Percentiles rank a stretch among this genome's conserved stretches.
Conservation (phyloP, 2,797 vertebrate genomes). For the Fistularia tabacaria region DNA sequence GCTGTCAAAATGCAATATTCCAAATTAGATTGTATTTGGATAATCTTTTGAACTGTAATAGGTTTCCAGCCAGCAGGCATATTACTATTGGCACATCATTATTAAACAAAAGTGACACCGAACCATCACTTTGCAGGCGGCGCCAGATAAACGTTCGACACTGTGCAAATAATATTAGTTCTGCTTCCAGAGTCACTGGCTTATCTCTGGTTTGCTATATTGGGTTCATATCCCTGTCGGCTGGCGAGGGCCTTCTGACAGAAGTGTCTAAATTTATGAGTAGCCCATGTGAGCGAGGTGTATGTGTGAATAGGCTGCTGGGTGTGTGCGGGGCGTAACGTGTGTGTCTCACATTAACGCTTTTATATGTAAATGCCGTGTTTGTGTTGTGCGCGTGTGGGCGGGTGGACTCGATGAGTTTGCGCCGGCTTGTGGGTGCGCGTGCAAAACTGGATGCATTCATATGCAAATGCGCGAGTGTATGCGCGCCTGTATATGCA, state of each 20-base stretch:
- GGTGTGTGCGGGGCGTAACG: constrained; percentile 42
- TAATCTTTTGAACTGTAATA: constrained; percentile 85
- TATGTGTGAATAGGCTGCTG: constrained; percentile 66
- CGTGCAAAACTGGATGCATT: constrained; percentile 57
- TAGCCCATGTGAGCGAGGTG: constrained; percentile 71
- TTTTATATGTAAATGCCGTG: constrained; percentile 68
- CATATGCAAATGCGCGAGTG: constrained; percentile 68
- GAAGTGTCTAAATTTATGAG: constrained; percentile 83
- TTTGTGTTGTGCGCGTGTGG: constrained; percentile 32
- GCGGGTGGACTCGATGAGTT: constrained; percentile 33
- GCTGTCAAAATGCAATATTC: constrained; percentile 82
- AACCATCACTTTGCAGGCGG: constrained; percentile 81
- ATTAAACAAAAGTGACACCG: constrained; percentile 84
- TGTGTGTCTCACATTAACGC: constrained; percentile 56
- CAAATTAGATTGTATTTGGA: constrained; percentile 85
- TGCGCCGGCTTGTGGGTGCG: constrained; percentile 27
- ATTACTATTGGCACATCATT: constrained; percentile 83
- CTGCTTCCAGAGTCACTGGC: constrained; percentile 78
- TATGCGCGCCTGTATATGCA: constrained; percentile 56
- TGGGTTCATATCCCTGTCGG: constrained; percentile 80
- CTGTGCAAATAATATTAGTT: constrained; percentile 84
- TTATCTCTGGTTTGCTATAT: constrained; percentile 82
- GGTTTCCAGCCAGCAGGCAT: constrained; percentile 78
- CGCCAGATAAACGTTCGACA: constrained; percentile 81
- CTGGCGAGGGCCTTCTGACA: constrained; percentile 77